Percentiles rank a stretch among this genome's conserved stretches.
phyloP scores from a whole-genome alignment of 2,888 invertebrate species.

The Stratiomys singularior region DNA sequence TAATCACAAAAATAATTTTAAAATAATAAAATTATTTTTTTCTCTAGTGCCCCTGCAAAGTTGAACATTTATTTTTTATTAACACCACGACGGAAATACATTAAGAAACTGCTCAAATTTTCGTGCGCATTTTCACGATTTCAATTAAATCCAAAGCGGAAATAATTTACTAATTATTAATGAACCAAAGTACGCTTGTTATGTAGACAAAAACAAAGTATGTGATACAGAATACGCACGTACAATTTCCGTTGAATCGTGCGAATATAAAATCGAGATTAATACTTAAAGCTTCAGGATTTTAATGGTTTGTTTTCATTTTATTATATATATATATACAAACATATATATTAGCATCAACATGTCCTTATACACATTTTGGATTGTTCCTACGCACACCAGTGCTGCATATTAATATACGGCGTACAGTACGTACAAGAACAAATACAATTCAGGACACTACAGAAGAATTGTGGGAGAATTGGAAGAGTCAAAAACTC shows the following conservation, averaged over 20 bases:
- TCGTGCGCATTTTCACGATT: conserved; percentile 13
- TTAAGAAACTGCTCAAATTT: too few species aligned
- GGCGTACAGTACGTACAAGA: too few species aligned
- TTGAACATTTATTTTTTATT: too few species aligned
- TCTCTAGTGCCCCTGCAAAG: too few species aligned
- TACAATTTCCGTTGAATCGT: conserved; percentile 5
- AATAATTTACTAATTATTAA: conserved; percentile 39
- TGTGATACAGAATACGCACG: conserved; percentile 5
- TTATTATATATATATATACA: background rate
- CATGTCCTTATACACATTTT: background rate
- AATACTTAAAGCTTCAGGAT: conserved; percentile 13
- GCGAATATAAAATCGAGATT: conserved; percentile 28
- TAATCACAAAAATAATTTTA: too few species aligned
- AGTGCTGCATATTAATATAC: too few species aligned
- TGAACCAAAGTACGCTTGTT: background rate
- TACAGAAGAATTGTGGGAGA: background rate
- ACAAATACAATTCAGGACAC: too few species aligned
- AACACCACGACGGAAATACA: too few species aligned
- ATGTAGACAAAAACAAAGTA: background rate
- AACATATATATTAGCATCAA: background rate
- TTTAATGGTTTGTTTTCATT: conserved; percentile 22
- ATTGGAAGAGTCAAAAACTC: background rate
- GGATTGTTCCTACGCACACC: background rate
- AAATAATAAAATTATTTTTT: too few species aligned
- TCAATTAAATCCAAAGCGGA: conserved; percentile 38